These are phyloP conservation scores for Hemiprocne comata DNA, from an alignment of 2,113 vertebrate species.

Conservation along the genomic window DNA sequence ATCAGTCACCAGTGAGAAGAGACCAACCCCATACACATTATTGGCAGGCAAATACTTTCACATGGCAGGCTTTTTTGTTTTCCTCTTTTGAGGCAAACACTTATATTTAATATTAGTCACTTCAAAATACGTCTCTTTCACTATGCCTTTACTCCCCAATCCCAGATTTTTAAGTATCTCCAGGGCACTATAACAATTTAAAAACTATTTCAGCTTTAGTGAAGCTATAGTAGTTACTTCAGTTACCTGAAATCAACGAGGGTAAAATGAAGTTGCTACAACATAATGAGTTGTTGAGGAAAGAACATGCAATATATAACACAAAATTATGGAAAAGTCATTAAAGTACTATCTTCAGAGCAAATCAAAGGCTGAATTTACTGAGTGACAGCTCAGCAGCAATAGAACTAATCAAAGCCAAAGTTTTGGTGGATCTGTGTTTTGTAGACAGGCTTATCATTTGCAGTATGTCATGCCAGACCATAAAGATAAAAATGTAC, in stretches of 20 bases:
- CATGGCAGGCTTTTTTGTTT: not conserved
- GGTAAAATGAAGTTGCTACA: not conserved
- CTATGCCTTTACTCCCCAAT: not conserved
- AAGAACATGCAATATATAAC: not conserved
- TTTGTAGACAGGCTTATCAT: not conserved
- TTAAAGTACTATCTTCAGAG: not conserved
- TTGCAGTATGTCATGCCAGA: not conserved
- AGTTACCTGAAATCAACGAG: not conserved
- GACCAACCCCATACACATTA: not conserved
- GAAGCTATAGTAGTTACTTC: not conserved
- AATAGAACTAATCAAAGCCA: not conserved
- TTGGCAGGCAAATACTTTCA: not conserved
- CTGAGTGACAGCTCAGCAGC: not conserved
- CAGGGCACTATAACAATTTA: not conserved
- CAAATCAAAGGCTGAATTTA: not conserved
- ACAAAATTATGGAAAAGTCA: not conserved
- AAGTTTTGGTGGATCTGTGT: not conserved
- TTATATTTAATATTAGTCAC: not conserved
- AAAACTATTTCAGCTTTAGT: not conserved
- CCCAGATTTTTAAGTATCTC: not conserved
- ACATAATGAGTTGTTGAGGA: not conserved
- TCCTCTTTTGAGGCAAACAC: not conserved
- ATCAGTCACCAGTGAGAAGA: too few species aligned
- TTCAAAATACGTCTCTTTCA: not conserved
- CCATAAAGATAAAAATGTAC: not conserved